These are phyloP conservation scores for Epicauta chinensis DNA, from an alignment of 1,140 invertebrate species.

Conservation along the genomic window DNA sequence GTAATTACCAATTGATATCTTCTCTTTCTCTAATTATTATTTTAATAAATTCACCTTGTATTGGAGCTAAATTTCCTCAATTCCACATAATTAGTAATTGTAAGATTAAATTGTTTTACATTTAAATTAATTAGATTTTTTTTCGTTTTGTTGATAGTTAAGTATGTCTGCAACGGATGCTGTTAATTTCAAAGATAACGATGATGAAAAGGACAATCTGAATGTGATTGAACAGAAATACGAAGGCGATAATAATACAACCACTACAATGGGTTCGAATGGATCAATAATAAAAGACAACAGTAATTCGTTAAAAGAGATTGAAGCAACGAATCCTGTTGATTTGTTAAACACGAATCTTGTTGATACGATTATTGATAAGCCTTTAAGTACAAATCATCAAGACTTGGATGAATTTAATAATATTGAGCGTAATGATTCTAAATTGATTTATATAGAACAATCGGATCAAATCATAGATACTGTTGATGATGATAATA, in stretches of 20 bases:
- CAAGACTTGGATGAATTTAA: slow-evolving; percentile 14
- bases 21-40: too few relatives aligned
- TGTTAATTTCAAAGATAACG: slow-evolving; percentile 2
- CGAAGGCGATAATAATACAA: slow-evolving; percentile 2
- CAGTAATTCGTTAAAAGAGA: too few relatives aligned
- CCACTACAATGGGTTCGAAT: slow-evolving; percentile 13
- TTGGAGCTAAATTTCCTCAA: too few relatives aligned
- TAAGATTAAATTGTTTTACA: background rate
- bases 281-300: too few relatives aligned
- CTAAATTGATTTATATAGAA: slow-evolving; percentile 21
- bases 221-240: background rate
- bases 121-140: background rate
- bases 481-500: background rate
- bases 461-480: slow-evolving; percentile 29
- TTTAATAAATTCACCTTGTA: too few relatives aligned
- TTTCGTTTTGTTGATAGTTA: slow-evolving; percentile 17
- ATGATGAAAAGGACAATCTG: background rate
- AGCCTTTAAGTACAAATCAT: slow-evolving; percentile 21
- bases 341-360: slow-evolving; percentile 10
- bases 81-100: too few relatives aligned
- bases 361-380: slow-evolving; percentile 14
- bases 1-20: too few relatives aligned
- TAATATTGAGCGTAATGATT: slow-evolving; percentile 16
- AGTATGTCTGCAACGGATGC: slow-evolving; percentile 12
- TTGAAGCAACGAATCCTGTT: background rate